Percentiles rank a stretch among this genome's conserved stretches.
These are phyloP conservation scores for Julus scandinavius DNA, from an alignment of 2,888 invertebrate genomes.

Conservation along the genomic window DNA sequence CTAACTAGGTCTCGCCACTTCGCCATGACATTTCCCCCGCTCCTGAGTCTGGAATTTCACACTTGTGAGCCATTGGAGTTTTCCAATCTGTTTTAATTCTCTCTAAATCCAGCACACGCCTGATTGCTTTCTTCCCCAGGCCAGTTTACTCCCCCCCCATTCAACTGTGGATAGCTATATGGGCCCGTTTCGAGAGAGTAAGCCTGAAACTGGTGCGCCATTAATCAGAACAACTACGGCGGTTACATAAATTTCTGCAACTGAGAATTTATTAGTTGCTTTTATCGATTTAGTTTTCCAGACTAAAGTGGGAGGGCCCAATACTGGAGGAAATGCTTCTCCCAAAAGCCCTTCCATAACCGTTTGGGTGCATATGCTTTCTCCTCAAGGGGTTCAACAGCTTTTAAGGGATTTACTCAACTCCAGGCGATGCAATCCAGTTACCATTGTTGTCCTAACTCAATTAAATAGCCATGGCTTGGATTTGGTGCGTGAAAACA, in stretches of 20 bases:
- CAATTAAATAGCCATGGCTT: no score
- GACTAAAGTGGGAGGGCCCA: neutral
- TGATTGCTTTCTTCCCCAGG: slow-evolving; percentile 15
- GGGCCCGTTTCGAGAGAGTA: slow-evolving; percentile 28
- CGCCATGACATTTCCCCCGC: neutral
- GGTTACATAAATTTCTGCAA: slow-evolving; percentile 33
- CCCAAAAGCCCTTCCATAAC: neutral
- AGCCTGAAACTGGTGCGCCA: slow-evolving; percentile 15
- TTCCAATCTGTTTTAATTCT: slow-evolving; percentile 33
- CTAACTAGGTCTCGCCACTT: neutral
- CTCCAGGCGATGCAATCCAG: neutral
- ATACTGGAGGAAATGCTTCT: slow-evolving; percentile 15
- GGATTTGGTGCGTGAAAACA: no score
- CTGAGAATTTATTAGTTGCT: slow-evolving; percentile 33
- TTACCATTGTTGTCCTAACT: neutral
- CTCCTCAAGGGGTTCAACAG: neutral
- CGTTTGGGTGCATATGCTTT: neutral
- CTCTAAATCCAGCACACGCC: slow-evolving; percentile 10
- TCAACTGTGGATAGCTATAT: neutral
- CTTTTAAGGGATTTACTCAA: neutral
- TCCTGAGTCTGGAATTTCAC: neutral
- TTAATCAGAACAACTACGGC: slow-evolving; percentile 24
- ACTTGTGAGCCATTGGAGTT: neutral
- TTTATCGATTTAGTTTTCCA: slow-evolving; percentile 31
- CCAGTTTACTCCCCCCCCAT: neutral